Percentiles rank a stretch among this genome's conserved stretches.
Conservation (phyloP, 2,888 invertebrate species). For the Tenthredo livida region DNA sequence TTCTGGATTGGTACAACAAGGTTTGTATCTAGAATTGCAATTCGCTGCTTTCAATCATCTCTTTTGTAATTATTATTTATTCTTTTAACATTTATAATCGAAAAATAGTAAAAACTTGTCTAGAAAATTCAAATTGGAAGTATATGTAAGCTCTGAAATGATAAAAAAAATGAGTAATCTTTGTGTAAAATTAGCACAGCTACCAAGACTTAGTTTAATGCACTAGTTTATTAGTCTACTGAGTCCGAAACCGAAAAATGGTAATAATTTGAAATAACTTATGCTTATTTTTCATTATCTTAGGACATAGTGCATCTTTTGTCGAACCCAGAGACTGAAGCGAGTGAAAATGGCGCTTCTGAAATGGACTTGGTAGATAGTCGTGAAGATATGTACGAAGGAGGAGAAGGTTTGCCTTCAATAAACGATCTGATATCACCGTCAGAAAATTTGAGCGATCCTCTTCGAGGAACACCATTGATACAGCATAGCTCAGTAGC, state of each 20-base stretch:
- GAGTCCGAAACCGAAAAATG: background rate
- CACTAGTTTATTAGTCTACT: background rate
- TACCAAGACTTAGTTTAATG: background rate
- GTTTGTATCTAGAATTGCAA: slow-evolving; percentile 72
- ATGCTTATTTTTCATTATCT: background rate
- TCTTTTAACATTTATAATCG: background rate
- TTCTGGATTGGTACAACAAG: slow-evolving; percentile 78
- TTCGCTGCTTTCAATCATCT: slow-evolving; percentile 53
- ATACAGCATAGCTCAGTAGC: slow-evolving; percentile 55
- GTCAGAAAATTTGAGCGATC: slow-evolving; percentile 12
- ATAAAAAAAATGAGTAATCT: background rate
- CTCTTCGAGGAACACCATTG: slow-evolving; percentile 39
- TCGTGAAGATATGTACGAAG: slow-evolving; percentile 33
- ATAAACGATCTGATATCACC: background rate
- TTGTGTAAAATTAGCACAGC: background rate
- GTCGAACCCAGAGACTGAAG: background rate
- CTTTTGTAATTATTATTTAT: background rate
- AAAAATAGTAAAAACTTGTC: background rate
- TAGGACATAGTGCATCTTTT: slow-evolving; percentile 34
- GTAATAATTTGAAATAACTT: background rate
- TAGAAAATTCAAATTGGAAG: background rate
- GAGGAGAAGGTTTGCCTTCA: background rate
- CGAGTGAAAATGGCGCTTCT: background rate
- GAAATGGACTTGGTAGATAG: slow-evolving; percentile 20
- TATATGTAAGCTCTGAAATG: background rate